Conservation (phyloP, 2,888 invertebrate genomes). For the Latrodectus hesperus region DNA sequence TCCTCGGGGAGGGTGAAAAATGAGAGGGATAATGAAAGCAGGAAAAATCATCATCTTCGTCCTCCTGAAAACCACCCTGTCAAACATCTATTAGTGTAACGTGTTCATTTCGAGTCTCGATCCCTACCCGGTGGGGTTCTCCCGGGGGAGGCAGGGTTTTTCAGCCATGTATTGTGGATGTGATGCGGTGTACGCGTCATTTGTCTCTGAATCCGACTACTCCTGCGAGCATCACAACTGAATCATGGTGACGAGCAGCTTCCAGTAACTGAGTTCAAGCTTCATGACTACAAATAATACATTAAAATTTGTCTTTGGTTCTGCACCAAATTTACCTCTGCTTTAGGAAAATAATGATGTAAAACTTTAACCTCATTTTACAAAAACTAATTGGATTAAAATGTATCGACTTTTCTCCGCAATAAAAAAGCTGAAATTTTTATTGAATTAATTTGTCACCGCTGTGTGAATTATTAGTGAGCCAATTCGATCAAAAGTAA, state of each 20-base stretch:
- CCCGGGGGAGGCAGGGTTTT: slow-evolving; percentile 9
- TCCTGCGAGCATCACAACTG: background rate
- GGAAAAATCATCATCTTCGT: slow-evolving; percentile 53
- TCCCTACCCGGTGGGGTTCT: slow-evolving; percentile 24
- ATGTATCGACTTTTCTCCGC: too few species aligned
- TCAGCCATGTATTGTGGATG: slow-evolving; percentile 37
- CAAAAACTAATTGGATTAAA: too few species aligned
- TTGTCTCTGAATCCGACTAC: slow-evolving; percentile 24
- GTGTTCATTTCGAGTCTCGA: slow-evolving; percentile 59
- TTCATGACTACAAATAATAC: background rate
- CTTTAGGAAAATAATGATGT: too few species aligned
- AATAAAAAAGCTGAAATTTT: too few species aligned
- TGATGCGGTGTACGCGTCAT: slow-evolving; percentile 27
- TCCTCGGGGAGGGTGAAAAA: slow-evolving; percentile 60
- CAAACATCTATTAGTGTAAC: slow-evolving; percentile 65
- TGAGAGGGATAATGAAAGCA: slow-evolving; percentile 66
- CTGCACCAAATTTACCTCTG: too few species aligned
- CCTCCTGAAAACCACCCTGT: slow-evolving; percentile 57
- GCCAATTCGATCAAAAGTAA: too few species aligned
- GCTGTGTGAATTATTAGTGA: too few species aligned
- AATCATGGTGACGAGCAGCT: background rate
- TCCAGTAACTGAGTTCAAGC: background rate
- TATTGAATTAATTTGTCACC: too few species aligned
- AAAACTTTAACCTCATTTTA: too few species aligned
- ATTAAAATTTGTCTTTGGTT: too few species aligned